These are phyloP conservation scores for Thalassoma bifasciatum DNA, from an alignment of 2,113 vertebrate species.

Conservation along the genomic window DNA sequence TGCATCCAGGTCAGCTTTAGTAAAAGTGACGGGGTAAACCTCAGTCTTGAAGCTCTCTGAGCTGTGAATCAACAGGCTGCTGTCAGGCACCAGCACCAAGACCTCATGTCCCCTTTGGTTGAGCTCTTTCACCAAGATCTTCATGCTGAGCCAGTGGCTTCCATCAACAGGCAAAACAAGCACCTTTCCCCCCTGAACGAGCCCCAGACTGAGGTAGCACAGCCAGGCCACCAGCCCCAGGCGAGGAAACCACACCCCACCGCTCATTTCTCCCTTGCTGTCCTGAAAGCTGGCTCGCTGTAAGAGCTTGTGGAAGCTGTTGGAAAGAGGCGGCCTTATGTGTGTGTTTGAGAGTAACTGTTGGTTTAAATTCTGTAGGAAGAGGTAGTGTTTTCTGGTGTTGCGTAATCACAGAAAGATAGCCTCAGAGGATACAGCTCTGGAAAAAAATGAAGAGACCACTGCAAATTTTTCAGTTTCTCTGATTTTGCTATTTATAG, in stretches of 20 bases:
- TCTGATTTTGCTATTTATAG: too few relatives aligned
- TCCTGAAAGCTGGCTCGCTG: constrained; percentile 10
- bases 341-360: background rate
- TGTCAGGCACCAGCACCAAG: constrained; percentile 83
- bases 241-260: constrained; percentile 46
- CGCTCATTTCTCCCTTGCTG: constrained; percentile 57
- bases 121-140: constrained; percentile 83
- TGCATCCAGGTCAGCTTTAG: constrained; percentile 64
- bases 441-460: too few relatives aligned
- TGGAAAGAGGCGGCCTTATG: constrained; percentile 29
- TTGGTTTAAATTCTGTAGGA: constrained; percentile 41
- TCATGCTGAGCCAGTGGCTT: constrained; percentile 92
- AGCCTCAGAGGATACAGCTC: too few relatives aligned
- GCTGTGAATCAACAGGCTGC: constrained; percentile 65
- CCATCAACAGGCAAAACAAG: constrained; percentile 86
- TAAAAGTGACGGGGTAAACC: constrained; percentile 74
- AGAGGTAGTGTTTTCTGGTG: constrained; percentile 36
- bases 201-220: constrained; percentile 55
- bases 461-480: too few relatives aligned
- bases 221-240: constrained; percentile 68
- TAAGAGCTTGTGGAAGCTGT: constrained; percentile 10
- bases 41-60: constrained; percentile 65
- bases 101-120: constrained; percentile 81
- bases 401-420: constrained; percentile 49
- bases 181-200: constrained; percentile 78